Percentiles rank a stretch among this genome's conserved stretches.
Evolutionary conservation across 2,888 invertebrate species (phyloP).

Genomic region (Drosophila pseudotalamancana): DNA sequence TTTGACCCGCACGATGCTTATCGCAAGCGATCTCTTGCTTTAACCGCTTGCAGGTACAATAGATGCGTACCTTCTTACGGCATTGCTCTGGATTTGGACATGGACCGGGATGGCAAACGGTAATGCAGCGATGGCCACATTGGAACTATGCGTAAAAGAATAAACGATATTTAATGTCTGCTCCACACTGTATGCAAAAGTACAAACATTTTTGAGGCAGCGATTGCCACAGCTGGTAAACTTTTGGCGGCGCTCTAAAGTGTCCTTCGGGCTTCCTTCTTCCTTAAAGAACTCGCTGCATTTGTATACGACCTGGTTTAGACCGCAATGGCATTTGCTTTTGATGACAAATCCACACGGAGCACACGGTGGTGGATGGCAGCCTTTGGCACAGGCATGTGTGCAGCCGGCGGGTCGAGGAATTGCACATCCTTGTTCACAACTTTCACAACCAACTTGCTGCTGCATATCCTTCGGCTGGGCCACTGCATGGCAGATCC

Average conservation of each 20-base stretch:
- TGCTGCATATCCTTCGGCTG: conserved; percentile 84
- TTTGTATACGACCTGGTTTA: conserved; percentile 90
- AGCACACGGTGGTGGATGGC: conserved; percentile 90
- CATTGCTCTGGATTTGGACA: conserved; percentile 89
- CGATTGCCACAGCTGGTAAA: conserved; percentile 90
- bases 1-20: conserved; percentile 83
- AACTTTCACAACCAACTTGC: conserved; percentile 86
- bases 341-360: conserved; percentile 90
- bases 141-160: conserved; percentile 86
- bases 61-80: conserved; percentile 91
- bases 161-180: no score
- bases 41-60: conserved; percentile 91
- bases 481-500: conserved; percentile 89
- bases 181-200: background rate
- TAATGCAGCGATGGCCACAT: conserved; percentile 93
- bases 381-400: conserved; percentile 89
- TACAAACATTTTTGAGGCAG: conserved; percentile 91
- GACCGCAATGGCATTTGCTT: conserved; percentile 92
- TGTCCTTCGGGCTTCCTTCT: conserved; percentile 84
- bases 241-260: conserved; percentile 68
- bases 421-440: conserved; percentile 87
- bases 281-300: conserved; percentile 89
- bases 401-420: conserved; percentile 90
- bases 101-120: conserved; percentile 89
- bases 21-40: conserved; percentile 91